Percentiles rank a stretch among this genome's conserved stretches.
These are phyloP conservation scores for Aethes cnicana DNA, from an alignment of 2,888 invertebrate species.

Conservation along the genomic window DNA sequence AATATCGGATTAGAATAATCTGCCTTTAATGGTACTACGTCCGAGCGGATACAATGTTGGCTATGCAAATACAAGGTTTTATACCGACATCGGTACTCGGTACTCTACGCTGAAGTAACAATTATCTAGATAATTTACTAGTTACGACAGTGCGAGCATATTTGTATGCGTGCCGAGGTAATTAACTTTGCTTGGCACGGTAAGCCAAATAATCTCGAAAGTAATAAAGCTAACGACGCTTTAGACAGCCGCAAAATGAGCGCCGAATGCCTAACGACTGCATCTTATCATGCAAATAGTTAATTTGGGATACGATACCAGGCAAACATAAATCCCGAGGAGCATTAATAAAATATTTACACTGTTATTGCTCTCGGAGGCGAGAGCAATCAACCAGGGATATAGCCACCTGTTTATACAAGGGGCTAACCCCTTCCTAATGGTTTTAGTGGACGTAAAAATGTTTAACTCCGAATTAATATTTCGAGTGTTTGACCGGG, in stretches of 20 bases:
- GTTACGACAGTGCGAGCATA: neutral
- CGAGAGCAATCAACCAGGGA: constrained; percentile 36
- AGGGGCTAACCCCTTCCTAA: constrained; percentile 50
- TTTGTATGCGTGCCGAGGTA: neutral
- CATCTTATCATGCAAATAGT: constrained; percentile 36
- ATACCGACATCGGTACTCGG: neutral
- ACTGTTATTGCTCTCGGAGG: constrained; percentile 52
- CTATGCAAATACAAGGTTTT: constrained; percentile 4
- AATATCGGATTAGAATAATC: constrained; percentile 59
- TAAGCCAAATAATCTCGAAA: constrained; percentile 16
- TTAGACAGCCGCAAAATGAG: constrained; percentile 29
- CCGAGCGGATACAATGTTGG: constrained; percentile 8
- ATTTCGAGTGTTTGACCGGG: constrained; percentile 42
- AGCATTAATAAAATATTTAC: constrained; percentile 63
- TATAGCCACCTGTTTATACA: constrained; percentile 42
- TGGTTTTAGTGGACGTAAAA: constrained; percentile 56
- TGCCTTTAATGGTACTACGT: constrained; percentile 33
- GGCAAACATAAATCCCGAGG: constrained; percentile 39
- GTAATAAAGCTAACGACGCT: constrained; percentile 27
- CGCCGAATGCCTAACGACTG: constrained; percentile 27
- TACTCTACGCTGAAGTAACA: neutral
- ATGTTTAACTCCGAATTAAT: constrained; percentile 43
- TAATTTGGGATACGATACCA: constrained; percentile 31
- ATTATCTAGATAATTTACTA: neutral
- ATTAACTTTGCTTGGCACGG: neutral